Percentiles rank a stretch among this genome's conserved stretches.
Evolutionary conservation across 2,888 invertebrate genomes (phyloP).

Genomic region (Cyclophora punctaria): DNA sequence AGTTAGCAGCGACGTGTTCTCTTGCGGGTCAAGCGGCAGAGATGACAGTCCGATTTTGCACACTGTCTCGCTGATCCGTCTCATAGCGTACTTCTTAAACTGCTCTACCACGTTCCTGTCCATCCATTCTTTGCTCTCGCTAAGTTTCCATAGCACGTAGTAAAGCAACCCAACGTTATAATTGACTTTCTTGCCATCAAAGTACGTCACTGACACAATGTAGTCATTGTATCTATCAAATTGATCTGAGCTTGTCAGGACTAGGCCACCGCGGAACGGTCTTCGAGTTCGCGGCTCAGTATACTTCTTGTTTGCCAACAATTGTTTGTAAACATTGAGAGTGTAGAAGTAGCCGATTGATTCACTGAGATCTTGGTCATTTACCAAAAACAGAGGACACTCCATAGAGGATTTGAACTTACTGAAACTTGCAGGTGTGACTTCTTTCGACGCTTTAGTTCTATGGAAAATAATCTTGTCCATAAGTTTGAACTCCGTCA

Average conservation of each 20-base stretch:
- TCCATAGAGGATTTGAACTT: conserved; percentile 33
- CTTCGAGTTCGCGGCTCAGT: conserved; percentile 35
- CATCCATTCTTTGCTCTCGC: conserved; percentile 41
- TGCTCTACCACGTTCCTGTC: conserved; percentile 33
- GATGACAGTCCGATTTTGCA: conserved; percentile 36
- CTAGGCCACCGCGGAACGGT: conserved; percentile 35
- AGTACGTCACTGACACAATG: conserved; percentile 38
- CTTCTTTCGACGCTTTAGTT: conserved; percentile 2
- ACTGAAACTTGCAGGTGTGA: conserved; percentile 26
- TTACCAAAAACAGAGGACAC: conserved; percentile 34
- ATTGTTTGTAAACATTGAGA: conserved; percentile 33
- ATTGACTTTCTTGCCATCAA: conserved; percentile 30
- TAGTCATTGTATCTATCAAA: conserved; percentile 44
- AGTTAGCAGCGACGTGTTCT: conserved; percentile 23
- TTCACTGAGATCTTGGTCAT: conserved; percentile 28
- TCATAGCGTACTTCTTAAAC: conserved; percentile 31
- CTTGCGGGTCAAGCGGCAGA: conserved; percentile 32
- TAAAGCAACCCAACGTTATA: conserved; percentile 38
- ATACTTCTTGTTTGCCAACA: conserved; percentile 20
- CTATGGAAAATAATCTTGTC: conserved; percentile 32
- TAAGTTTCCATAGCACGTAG: conserved; percentile 36
- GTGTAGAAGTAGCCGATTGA: conserved; percentile 42
- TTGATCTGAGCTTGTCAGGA: conserved; percentile 27
- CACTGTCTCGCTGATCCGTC: conserved; percentile 27
- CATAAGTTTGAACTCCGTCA: conserved; percentile 27